phyloP scores from a whole-genome alignment of 2,888 invertebrate genomes.

The Rhorus exstirpatorius region DNA sequence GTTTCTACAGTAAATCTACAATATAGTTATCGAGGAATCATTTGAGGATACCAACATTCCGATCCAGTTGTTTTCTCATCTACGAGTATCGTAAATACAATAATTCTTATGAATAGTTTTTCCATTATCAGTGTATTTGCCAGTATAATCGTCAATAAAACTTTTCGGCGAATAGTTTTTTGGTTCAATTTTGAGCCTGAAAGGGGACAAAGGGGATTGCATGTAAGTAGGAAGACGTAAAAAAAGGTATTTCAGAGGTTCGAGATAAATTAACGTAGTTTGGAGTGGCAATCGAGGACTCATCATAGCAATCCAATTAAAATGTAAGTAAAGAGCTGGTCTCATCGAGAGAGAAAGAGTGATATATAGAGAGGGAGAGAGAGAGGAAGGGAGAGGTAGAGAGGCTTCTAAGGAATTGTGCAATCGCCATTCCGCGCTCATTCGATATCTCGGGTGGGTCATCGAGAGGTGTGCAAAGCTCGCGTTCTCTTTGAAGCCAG shows the following conservation, averaged over 20 bases:
- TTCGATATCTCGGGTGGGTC: constrained; percentile 67
- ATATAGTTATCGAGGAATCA: too few species aligned
- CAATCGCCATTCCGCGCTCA: constrained; percentile 50
- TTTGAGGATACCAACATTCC: too few species aligned
- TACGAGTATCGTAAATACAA: too few species aligned
- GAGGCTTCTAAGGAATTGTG: constrained; percentile 61
- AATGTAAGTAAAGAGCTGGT: constrained; percentile 46
- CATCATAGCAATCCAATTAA: constrained; percentile 57
- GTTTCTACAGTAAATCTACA: too few species aligned
- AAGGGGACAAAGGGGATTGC: not conserved
- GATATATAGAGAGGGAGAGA: too few species aligned
- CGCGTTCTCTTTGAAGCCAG: constrained; percentile 42
- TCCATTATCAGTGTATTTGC: too few species aligned
- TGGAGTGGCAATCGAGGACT: constrained; percentile 38
- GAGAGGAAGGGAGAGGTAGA: too few species aligned
- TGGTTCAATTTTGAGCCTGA: not conserved
- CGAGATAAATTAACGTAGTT: constrained; percentile 40
- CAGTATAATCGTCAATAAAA: too few species aligned
- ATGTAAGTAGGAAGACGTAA: not conserved
- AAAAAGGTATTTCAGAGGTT: not conserved
- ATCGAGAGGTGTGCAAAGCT: constrained; percentile 57
- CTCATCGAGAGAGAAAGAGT: too few species aligned
- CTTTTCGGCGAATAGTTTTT: too few species aligned
- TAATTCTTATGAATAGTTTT: too few species aligned
- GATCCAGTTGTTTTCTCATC: too few species aligned